A percentile compares a stretch with the other conserved stretches of the same genome.
Evolutionary conservation across 2,113 vertebrate genomes (phyloP).

Genomic region (Gavialis gangeticus): DNA sequence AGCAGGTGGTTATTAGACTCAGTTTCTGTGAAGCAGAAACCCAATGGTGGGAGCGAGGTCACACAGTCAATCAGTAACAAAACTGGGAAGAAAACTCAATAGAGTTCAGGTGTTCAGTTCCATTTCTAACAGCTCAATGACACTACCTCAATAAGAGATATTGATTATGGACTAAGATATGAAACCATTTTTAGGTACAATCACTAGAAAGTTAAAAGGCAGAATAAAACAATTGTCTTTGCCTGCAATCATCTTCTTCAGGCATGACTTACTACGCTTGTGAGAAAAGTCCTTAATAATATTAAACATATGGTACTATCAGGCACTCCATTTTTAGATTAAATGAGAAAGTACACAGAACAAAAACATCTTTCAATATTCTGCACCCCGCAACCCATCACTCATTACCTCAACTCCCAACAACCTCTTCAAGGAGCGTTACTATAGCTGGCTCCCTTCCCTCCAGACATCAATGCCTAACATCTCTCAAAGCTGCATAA

Average conservation of each 20-base stretch:
- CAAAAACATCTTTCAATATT: not conserved
- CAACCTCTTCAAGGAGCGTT: not conserved
- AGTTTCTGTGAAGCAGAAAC: not conserved
- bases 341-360: rapidly evolving
- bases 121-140: not conserved
- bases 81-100: not conserved
- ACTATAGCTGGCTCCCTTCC: not conserved
- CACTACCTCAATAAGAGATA: not conserved
- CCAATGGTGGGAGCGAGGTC: not conserved
- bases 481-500: not conserved
- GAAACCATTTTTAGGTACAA: not conserved
- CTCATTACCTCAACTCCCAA: not conserved
- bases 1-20: not conserved
- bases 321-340: not conserved
- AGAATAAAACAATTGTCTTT: not conserved
- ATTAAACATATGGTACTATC: not conserved
- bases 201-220: not conserved
- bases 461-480: not conserved
- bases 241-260: not conserved
- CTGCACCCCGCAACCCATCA: not conserved
- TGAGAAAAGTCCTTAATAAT: not conserved
- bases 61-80: not conserved
- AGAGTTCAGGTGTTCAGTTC: not conserved
- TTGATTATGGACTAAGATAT: not conserved
- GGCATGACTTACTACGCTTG: not conserved